Evolutionary conservation across 2,888 invertebrate species (phyloP).

Genomic region (Andrena trimmerana): DNA sequence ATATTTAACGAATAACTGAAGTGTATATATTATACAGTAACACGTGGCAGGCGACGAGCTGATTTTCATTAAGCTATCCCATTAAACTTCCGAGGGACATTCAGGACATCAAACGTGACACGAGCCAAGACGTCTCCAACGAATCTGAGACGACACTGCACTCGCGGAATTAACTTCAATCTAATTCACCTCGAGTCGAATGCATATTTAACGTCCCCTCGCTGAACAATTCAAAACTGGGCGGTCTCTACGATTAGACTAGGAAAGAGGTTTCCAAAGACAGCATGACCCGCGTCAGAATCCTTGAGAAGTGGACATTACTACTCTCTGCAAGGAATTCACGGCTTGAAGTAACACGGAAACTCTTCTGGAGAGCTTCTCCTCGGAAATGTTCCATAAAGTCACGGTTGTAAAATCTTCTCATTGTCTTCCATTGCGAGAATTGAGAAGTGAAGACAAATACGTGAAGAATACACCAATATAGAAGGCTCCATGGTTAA

Average conservation of each 20-base stretch:
- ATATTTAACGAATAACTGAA: background rate
- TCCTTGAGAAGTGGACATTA: background rate
- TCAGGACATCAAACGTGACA: conserved; percentile 2
- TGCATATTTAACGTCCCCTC: conserved; percentile 3
- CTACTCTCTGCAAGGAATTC: background rate
- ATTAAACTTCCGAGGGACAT: background rate
- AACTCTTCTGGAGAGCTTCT: background rate
- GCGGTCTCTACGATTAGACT: background rate
- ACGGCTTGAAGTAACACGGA: background rate
- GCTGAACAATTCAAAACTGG: conserved; percentile 2
- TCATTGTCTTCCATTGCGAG: background rate
- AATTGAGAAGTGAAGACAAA: background rate
- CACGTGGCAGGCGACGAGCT: background rate
- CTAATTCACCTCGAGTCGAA: conserved; percentile 4
- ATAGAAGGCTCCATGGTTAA: too few relatives aligned
- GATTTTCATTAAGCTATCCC: conserved; percentile 5
- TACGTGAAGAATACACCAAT: too few relatives aligned
- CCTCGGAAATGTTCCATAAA: conserved; percentile 5
- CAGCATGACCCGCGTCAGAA: background rate
- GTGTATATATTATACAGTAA: background rate
- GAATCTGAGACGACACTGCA: background rate
- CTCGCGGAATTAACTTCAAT: conserved; percentile 12
- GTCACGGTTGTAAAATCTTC: conserved; percentile 13
- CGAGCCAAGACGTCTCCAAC: background rate
- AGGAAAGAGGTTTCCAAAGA: background rate